These are phyloP conservation scores for Archips crataeganus DNA, from an alignment of 2,888 invertebrate species.

Conservation along the genomic window DNA sequence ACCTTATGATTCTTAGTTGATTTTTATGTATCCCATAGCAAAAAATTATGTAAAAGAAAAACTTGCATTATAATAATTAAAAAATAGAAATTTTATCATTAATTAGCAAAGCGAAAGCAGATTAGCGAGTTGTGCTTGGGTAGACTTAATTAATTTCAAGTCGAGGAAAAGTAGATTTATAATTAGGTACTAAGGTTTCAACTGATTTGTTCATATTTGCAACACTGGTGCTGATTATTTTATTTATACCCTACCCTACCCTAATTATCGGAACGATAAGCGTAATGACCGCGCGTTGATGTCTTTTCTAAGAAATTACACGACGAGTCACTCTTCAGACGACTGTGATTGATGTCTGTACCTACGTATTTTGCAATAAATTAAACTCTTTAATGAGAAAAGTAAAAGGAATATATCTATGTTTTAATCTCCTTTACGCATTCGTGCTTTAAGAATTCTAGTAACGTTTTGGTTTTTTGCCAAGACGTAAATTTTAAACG, in stretches of 20 bases:
- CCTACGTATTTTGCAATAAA: not conserved
- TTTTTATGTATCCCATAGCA: no score
- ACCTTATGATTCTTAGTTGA: no score
- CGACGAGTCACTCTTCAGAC: slow-evolving; percentile 28
- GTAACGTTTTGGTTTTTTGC: slow-evolving; percentile 21
- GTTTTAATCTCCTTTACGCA: not conserved
- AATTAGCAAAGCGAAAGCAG: not conserved
- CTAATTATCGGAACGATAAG: not conserved
- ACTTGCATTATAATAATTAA: not conserved
- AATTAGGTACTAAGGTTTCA: not conserved
- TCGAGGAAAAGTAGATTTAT: not conserved
- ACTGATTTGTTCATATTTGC: not conserved
- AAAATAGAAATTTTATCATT: no score
- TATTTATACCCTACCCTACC: not conserved
- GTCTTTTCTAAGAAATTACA: slow-evolving; percentile 66
- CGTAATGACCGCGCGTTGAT: slow-evolving; percentile 66
- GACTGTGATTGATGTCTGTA: slow-evolving; percentile 15
- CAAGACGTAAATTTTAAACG: slow-evolving; percentile 34
- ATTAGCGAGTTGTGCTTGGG: not conserved
- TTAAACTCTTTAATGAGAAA: slow-evolving; percentile 8
- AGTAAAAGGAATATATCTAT: slow-evolving; percentile 1
- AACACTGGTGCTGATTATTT: not conserved
- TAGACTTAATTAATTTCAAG: not conserved
- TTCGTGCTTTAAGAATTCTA: slow-evolving; percentile 1
- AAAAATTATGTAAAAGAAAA: not conserved